Evolutionary conservation across 2,797 vertebrate genomes (phyloP).

Genomic region (Rhinophrynus dorsalis): DNA sequence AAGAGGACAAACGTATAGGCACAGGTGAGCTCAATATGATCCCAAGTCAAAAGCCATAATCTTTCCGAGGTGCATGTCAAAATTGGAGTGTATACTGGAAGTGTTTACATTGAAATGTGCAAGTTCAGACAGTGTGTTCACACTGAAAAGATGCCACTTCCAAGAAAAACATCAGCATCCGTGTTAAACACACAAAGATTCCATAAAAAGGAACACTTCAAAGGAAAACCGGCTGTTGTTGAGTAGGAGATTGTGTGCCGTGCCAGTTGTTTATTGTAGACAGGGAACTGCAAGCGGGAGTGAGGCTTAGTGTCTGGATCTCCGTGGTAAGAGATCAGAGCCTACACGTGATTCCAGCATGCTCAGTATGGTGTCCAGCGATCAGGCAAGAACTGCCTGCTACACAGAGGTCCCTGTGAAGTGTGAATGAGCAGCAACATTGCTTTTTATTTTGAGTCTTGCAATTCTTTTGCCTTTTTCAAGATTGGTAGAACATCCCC

Average conservation of each 20-base stretch:
- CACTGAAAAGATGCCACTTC: not conserved
- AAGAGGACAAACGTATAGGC: slow-evolving; percentile 3
- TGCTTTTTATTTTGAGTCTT: slow-evolving; percentile 77
- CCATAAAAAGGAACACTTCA: not conserved
- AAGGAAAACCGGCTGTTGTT: not conserved
- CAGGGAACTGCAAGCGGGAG: not conserved
- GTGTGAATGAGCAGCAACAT: not conserved
- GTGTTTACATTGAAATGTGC: not conserved
- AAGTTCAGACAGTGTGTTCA: not conserved
- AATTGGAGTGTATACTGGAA: not conserved
- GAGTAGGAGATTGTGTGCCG: not conserved
- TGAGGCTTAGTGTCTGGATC: not conserved
- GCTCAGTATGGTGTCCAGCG: not conserved
- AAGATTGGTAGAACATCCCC: slow-evolving; percentile 86
- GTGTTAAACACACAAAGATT: not conserved
- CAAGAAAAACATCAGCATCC: too few relatives aligned
- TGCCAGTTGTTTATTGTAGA: not conserved
- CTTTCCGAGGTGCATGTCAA: not conserved
- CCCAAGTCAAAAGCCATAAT: not conserved
- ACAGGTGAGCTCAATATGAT: not conserved
- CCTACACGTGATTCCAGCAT: not conserved
- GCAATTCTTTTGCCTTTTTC: slow-evolving; percentile 93
- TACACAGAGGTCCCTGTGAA: not conserved
- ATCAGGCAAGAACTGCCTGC: not conserved
- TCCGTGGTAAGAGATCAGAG: not conserved